Evolutionary conservation across 2,113 vertebrate genomes (phyloP), one percentile per base, ranked within the genome.

Genomic region (Ceuthmochares aereus): DNA sequence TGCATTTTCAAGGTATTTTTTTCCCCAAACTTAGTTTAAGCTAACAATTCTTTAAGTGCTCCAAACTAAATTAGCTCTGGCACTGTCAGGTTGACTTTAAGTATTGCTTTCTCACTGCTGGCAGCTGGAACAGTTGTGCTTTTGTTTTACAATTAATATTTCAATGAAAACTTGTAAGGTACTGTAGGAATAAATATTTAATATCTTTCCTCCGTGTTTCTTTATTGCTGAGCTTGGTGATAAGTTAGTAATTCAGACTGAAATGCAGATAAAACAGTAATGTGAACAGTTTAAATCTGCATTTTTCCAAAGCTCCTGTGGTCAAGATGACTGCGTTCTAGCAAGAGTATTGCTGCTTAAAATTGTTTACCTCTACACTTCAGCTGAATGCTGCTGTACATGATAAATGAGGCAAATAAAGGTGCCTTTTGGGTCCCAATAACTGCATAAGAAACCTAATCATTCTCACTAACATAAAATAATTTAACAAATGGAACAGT

Each of bases 321-420:
- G 97, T 97, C 97, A 95, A 93, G 96, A 96, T 95, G 96, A 94
- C 89, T 93, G 83, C 6, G n/a, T 97, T 97, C 88, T 55, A 87
- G 94, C 88, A 94, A 72, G 47, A 96, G 93, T 73, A 93, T 89
- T 97, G 93, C 51, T 58, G 54, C 96, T 98, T 96, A 96, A 97
- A 95, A 73, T 95, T 97, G 97, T 98, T 98, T 98, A 96, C 97
- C 93, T 98, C 95, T 92, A 91, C 47, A 85, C 81, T 97, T 95
- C 95, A 97, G 91, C 93, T 68, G 95, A 97, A 96, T 85, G 95
- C 91, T 68, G 63, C 94, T 81, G 76, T 67, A 63, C 43, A 67
- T 97, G 97, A 98, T 97, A 97, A 98, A 98, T 98, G 97, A 97
- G 96, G 93, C 93, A 96, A 97, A 97, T 97, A 97, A 97, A 95